phyloP scores from a whole-genome alignment of 2,888 invertebrate genomes.

The Digitonthophagus gazella region DNA sequence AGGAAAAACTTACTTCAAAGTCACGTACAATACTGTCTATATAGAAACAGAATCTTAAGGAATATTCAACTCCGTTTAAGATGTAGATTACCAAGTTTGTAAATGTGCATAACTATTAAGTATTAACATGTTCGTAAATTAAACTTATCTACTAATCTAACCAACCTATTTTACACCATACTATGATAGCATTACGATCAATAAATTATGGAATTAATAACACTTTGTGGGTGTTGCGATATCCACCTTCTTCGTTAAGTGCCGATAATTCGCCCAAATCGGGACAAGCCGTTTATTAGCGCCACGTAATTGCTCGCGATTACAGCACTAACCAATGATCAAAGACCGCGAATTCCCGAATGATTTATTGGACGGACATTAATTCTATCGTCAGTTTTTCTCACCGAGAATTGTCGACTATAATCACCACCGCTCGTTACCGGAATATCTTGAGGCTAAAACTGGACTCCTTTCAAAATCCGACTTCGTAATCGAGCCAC shows the following conservation, averaged over 20 bases:
- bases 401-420: not conserved
- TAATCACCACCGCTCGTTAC: not conserved
- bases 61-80: no score
- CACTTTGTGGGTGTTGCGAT: not conserved
- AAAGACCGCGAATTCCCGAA: not conserved
- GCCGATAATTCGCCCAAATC: not conserved
- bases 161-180: not conserved
- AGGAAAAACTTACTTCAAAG: no score
- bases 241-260: not conserved
- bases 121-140: not conserved
- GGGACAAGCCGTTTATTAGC: not conserved
- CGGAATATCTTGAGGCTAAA: not conserved
- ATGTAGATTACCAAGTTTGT: no score
- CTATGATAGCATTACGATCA: not conserved
- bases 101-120: not conserved
- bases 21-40: no score
- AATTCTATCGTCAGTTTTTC: not conserved
- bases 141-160: not conserved
- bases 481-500: not conserved
- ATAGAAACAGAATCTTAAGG: no score
- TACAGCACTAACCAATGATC: not conserved
- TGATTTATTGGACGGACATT: not conserved
- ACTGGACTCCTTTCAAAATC: not conserved
- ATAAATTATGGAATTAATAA: not conserved
- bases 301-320: not conserved